A percentile compares a stretch with the other conserved stretches of the same genome.
These are phyloP conservation scores for Neotragus moschatus DNA, from an alignment of 2,113 vertebrate genomes.

Conservation along the genomic window DNA sequence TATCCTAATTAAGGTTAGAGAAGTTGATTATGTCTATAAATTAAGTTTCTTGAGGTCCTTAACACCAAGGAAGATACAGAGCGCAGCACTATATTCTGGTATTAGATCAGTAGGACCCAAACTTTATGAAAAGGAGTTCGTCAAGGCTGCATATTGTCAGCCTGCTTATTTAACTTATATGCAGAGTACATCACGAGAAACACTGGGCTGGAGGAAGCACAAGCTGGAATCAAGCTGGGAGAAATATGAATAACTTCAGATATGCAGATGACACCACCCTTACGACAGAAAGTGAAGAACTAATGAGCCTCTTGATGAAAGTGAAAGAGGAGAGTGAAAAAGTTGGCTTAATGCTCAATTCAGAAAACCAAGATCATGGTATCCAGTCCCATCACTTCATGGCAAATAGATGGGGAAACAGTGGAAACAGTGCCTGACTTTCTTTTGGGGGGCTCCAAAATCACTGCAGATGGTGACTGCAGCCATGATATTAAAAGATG, in stretches of 20 bases:
- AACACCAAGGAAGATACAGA: background rate
- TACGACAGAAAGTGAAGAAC: background rate
- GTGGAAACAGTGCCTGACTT: background rate
- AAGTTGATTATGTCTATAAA: conserved; percentile 22
- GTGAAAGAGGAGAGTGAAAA: background rate
- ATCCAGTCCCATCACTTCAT: background rate
- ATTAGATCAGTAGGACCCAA: background rate
- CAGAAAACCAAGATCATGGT: background rate
- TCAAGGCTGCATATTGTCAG: background rate
- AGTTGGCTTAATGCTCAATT: background rate
- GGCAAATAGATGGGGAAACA: background rate
- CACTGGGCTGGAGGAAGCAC: background rate
- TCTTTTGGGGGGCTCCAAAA: background rate
- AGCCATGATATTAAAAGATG: background rate
- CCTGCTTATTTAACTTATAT: background rate
- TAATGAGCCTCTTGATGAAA: background rate
- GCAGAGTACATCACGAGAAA: background rate
- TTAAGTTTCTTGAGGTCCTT: background rate
- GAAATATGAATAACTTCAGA: background rate
- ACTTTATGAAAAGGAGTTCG: background rate
- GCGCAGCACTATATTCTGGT: background rate
- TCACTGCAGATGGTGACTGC: background rate
- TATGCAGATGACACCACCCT: background rate
- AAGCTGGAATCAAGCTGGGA: background rate
- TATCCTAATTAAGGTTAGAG: background rate